phyloP scores from a whole-genome alignment of 2,113 vertebrate genomes.

The Ramphastos sulfuratus region DNA sequence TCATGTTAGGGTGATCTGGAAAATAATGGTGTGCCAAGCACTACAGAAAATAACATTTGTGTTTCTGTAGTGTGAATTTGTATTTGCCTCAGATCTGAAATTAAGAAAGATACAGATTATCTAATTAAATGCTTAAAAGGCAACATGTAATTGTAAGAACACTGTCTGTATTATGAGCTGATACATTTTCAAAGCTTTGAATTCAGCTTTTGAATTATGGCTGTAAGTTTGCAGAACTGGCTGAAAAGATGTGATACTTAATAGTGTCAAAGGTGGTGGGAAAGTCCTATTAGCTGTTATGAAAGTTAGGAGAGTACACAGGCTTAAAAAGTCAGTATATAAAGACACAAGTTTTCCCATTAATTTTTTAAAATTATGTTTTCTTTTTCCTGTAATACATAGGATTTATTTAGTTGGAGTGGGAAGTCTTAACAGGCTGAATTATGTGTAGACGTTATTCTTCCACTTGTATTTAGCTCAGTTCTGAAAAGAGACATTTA shows the following conservation, averaged over 20 bases:
- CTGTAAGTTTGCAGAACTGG: constrained; percentile 10
- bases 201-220: constrained; percentile 4
- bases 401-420: background rate
- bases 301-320: background rate
- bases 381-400: background rate
- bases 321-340: background rate
- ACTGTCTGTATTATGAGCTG: background rate
- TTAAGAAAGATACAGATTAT: constrained; percentile 60
- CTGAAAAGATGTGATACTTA: constrained; percentile 22
- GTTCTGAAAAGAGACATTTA: background rate
- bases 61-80: constrained; percentile 60
- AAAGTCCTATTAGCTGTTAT: background rate
- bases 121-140: constrained; percentile 62
- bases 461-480: background rate
- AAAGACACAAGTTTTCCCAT: background rate
- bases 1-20: constrained; percentile 80
- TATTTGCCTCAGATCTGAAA: constrained; percentile 43
- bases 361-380: fast-evolving
- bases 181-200: background rate
- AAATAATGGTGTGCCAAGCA: constrained; percentile 64
- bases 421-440: background rate
- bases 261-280: background rate
- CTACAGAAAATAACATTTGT: constrained; percentile 65
- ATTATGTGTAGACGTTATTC: background rate
- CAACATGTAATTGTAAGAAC: constrained; percentile 48